These are phyloP conservation scores for Synergus laeviventris DNA, from an alignment of 2,888 invertebrate genomes.

Conservation along the genomic window DNA sequence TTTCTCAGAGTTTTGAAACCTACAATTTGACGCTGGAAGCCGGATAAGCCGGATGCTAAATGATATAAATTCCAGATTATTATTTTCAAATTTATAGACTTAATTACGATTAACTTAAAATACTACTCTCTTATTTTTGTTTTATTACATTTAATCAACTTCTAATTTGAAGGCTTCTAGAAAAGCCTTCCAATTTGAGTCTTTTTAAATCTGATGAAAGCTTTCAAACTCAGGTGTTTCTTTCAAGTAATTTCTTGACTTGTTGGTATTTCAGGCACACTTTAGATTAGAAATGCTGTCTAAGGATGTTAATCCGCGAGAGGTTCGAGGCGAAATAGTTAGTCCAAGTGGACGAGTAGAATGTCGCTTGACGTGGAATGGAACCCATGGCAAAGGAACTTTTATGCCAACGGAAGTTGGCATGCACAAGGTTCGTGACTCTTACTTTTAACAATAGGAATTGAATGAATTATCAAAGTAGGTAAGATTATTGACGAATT, in stretches of 20 bases:
- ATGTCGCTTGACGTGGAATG: constrained; percentile 75
- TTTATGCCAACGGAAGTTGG: constrained; percentile 94
- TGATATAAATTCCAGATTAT: neutral
- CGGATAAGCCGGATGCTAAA: neutral
- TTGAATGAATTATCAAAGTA: neutral
- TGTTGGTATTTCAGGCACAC: constrained; percentile 81
- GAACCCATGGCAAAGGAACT: constrained; percentile 83
- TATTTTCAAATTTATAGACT: too few species aligned
- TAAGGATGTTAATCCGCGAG: constrained; percentile 83
- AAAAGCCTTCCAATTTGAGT: neutral
- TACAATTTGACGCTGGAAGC: neutral
- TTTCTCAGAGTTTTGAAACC: neutral
- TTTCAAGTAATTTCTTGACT: neutral
- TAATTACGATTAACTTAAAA: neutral
- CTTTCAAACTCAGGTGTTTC: neutral
- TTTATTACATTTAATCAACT: neutral
- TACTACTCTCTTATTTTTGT: constrained; percentile 1
- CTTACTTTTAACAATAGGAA: neutral
- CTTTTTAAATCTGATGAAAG: neutral
- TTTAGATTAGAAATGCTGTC: constrained; percentile 87
- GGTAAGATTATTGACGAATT: constrained; percentile 29
- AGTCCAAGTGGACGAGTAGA: constrained; percentile 85
- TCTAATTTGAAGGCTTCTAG: neutral
- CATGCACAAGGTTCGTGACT: constrained; percentile 86
- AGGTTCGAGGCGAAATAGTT: constrained; percentile 86